Conservation (phyloP, 1,140 invertebrate species). For the Metaphire vulgaris region DNA sequence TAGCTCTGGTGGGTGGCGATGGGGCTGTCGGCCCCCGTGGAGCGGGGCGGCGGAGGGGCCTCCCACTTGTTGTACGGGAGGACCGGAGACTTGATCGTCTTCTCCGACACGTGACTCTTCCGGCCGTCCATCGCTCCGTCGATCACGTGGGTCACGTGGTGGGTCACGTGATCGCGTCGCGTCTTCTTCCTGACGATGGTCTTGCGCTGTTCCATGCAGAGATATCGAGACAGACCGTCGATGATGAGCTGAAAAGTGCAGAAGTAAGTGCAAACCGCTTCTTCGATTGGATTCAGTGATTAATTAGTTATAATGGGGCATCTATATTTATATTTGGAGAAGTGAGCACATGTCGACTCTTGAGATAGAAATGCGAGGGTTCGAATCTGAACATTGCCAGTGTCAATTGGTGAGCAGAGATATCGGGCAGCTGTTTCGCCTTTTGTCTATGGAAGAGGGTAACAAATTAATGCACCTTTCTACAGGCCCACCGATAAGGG, state of each 20-base stretch:
- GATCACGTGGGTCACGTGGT: constrained; percentile 24
- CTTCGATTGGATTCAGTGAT: too few species aligned
- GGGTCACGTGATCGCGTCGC: constrained; percentile 21
- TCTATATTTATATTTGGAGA: too few species aligned
- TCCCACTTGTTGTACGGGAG: constrained; percentile 19
- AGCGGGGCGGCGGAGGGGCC: neutral
- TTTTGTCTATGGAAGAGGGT: too few species aligned
- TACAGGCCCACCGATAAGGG: too few species aligned
- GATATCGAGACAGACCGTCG: constrained; percentile 26
- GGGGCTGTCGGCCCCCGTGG: neutral
- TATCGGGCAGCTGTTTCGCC: too few species aligned
- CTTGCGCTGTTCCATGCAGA: constrained; percentile 29
- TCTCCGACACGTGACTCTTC: constrained; percentile 10
- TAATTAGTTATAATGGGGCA: too few species aligned
- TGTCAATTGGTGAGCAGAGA: too few species aligned
- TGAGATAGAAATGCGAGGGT: too few species aligned
- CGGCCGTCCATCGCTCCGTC: constrained; percentile 4
- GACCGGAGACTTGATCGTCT: constrained; percentile 10
- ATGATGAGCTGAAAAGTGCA: constrained; percentile 15
- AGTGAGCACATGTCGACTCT: too few species aligned
- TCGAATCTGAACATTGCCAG: too few species aligned
- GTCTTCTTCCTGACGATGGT: constrained; percentile 12
- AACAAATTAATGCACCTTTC: too few species aligned
- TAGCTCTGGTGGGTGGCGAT: neutral
- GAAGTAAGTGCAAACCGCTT: too few species aligned